Evolutionary conservation across 2,888 invertebrate species (phyloP).

Genomic region (Volucella inanis): DNA sequence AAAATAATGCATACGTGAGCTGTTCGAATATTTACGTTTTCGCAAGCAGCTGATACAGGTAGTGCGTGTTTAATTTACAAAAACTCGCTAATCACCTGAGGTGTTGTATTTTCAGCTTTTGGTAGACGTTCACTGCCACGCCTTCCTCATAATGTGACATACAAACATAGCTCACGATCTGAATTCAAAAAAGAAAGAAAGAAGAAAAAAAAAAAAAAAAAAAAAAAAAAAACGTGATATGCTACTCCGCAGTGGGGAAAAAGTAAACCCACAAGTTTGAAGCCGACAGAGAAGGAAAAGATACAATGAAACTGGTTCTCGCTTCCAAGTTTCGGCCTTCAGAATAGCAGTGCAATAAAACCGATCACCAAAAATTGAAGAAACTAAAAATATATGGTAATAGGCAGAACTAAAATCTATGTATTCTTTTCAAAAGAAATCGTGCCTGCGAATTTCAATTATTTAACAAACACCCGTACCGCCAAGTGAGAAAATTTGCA

Average conservation of each 20-base stretch:
- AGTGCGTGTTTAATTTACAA: not conserved
- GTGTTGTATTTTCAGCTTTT: not conserved
- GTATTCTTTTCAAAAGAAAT: not conserved
- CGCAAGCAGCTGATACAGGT: slow-evolving; percentile 38
- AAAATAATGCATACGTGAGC: not conserved
- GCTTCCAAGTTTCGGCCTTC: slow-evolving; percentile 32
- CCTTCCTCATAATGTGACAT: slow-evolving; percentile 27
- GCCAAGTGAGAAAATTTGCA: not conserved
- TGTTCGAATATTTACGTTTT: not conserved
- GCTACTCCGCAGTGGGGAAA: slow-evolving; percentile 38
- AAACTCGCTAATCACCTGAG: slow-evolving; percentile 8
- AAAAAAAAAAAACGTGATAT: not conserved
- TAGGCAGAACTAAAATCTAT: not conserved
- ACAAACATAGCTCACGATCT: not conserved
- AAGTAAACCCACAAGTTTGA: not conserved
- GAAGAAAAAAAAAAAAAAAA: not conserved
- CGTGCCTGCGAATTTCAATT: slow-evolving; percentile 18
- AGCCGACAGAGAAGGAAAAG: not conserved
- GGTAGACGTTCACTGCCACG: slow-evolving; percentile 19
- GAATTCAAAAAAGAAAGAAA: not conserved
- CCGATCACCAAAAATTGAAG: not conserved
- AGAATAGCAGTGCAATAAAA: slow-evolving; percentile 2
- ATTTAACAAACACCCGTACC: not conserved
- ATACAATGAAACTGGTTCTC: slow-evolving; percentile 28
- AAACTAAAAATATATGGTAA: not conserved